Evolutionary conservation across 2,113 vertebrate species (phyloP), one percentile per base, ranked within the genome.

Genomic region (Aythya baeri): DNA sequence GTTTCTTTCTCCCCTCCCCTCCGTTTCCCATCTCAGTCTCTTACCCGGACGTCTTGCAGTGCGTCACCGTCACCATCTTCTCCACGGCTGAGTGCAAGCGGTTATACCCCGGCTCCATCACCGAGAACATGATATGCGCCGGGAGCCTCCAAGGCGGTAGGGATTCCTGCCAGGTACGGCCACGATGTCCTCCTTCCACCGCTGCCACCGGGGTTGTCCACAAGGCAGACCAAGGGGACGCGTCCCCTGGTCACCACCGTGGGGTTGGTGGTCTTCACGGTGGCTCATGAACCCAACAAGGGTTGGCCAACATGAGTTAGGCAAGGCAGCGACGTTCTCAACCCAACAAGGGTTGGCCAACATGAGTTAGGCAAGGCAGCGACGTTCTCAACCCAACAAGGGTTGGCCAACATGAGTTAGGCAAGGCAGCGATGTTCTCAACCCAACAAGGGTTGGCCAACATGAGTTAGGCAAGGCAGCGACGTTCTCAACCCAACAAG

Each of bases 1-100:
- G 78, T 75, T 68, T 83, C 54, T 68, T 17, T 82, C 63, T 81
- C 43, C 4, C 9, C 52, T 9, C 5, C 18, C 13, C 54, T 43
- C n/a, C 41, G 43, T 52, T 22, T 61, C 54, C 70, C 44, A 13
- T 14, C 80, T 49, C 84, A 88, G 84, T 82, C 18, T 26, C 91
- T 59, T 88, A 88, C 85, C 91, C 91, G 38, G 91, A 88, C 52
- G 59, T 92, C 72, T 61, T 92, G 73, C 91, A 92, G 79, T 92
- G 91, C 12, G 73, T 88, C 59, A 73, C 44, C n/a, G 66, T 92
- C 73, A 54, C 54, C 66, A 31, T 88, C 73, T 38, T 92, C 79
- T 83, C 91, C 0, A 5, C 4, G 7, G 66, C 44, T 6, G 54
- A 66, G 21, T 92, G 91, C 5, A 54, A 1, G 4, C 66, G 2